Evolutionary conservation across 2,113 vertebrate genomes (phyloP), one percentile per base, ranked within the genome.

Genomic region (Xiphophorus couchianus): DNA sequence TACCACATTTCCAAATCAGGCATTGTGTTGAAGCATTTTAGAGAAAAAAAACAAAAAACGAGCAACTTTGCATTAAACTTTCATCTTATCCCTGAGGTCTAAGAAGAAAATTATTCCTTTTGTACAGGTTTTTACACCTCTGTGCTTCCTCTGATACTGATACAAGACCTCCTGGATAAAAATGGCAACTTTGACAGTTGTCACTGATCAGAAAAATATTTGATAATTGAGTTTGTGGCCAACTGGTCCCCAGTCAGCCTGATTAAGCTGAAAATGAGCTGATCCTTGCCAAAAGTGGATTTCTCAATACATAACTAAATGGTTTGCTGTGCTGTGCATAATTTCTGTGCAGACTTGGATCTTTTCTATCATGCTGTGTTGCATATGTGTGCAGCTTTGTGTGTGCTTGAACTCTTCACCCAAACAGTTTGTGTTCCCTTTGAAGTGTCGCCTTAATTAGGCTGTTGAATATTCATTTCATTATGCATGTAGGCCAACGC

Each of bases 391-490:
- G 39, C 66, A 63, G 65, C 17, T n/a, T 25, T 76, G 69, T 81
- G 62, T 77, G 74, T 66, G 62, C 37, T 69, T 77, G 70, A 83
- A 81, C 68, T 77, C 83, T 69, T 71, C 82, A 63, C 81, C 79
- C 80, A 27, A 62, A 77, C 61, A 73, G 81, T 84, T 90, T 87
- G 60, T 66, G 66, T 81, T 84, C 51, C 68, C 73, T 93, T 89
- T 92, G 88, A 89, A 88, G 83, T 62, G 3, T 33, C 73, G 44
- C 76, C 73, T 76, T 89, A 89, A 91, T 89, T 78, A 81, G 82
- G 76, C 62, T 84, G 74, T 69, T 93, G 87, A 92, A 92, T 92
- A 92, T 91, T 90, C 86, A 92, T 76, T 74, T 69, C 44, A 71
- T 85, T 70, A 82, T 76, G 75, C 76, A 86, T 87, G 39, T 81